These are phyloP conservation scores for Phainopepla nitens DNA, from an alignment of 2,113 vertebrate genomes.

Conservation along the genomic window DNA sequence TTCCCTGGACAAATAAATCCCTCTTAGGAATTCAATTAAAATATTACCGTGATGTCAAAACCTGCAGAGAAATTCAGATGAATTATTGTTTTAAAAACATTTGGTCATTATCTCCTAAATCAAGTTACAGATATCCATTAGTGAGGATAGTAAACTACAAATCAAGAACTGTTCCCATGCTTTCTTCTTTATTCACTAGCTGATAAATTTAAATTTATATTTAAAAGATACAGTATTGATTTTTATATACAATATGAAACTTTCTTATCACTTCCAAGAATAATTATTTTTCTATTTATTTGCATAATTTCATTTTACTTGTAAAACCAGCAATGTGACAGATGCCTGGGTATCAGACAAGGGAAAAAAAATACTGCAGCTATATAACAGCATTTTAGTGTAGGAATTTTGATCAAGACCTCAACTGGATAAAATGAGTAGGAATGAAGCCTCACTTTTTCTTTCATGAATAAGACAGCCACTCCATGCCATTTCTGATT, in stretches of 20 bases:
- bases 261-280: not conserved
- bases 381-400: not conserved
- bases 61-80: not conserved
- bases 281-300: not conserved
- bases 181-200: not conserved
- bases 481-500: not conserved
- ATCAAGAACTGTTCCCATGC: not conserved
- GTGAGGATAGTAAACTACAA: not conserved
- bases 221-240: not conserved
- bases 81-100: not conserved
- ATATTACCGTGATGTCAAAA: not conserved
- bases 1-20: not conserved
- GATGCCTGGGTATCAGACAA: not conserved
- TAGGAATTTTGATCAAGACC: not conserved
- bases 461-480: not conserved
- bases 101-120: not conserved
- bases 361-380: not conserved
- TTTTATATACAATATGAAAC: not conserved
- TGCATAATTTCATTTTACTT: not conserved
- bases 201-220: not conserved
- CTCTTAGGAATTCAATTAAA: not conserved
- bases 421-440: not conserved
- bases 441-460: not conserved
- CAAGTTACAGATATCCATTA: not conserved
- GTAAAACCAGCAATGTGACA: not conserved